Conservation (phyloP, 2,888 invertebrate genomes). For the Priocnemis perturbator region DNA sequence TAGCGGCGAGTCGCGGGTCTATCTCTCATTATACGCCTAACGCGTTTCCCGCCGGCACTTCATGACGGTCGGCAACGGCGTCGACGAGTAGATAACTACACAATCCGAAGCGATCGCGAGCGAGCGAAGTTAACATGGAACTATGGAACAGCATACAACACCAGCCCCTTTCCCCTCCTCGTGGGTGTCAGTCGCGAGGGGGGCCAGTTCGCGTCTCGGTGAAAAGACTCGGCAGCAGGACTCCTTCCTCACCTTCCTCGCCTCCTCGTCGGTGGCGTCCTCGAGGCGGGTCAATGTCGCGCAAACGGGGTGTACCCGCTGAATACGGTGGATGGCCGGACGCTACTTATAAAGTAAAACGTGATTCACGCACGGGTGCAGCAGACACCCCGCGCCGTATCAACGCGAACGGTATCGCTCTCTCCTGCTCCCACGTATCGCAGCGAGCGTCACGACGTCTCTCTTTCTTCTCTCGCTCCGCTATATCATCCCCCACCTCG, state of each 20-base stretch:
- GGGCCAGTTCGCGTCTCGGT: background rate
- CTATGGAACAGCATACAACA: too few species aligned
- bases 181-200: slow-evolving; percentile 26
- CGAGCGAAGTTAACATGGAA: too few species aligned
- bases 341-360: slow-evolving; percentile 53
- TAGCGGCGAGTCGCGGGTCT: background rate
- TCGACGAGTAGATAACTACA: too few species aligned
- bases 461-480: background rate
- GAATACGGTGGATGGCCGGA: slow-evolving; percentile 58
- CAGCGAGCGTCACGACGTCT: background rate
- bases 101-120: too few species aligned
- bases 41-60: background rate
- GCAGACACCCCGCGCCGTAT: slow-evolving; percentile 55
- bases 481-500: background rate
- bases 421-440: slow-evolving; percentile 15
- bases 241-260: too few species aligned
- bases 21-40: background rate
- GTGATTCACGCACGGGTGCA: slow-evolving; percentile 68
- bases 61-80: background rate
- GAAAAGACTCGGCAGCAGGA: slow-evolving; percentile 1
- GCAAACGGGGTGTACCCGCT: slow-evolving; percentile 44
- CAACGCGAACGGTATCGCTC: slow-evolving; percentile 38
- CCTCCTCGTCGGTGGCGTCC: slow-evolving; percentile 21
- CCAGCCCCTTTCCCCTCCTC: slow-evolving; percentile 17
- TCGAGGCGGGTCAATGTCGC: slow-evolving; percentile 60